Evolutionary conservation across 1,140 invertebrate genomes (phyloP).

Genomic region (Drosophila guanche): DNA sequence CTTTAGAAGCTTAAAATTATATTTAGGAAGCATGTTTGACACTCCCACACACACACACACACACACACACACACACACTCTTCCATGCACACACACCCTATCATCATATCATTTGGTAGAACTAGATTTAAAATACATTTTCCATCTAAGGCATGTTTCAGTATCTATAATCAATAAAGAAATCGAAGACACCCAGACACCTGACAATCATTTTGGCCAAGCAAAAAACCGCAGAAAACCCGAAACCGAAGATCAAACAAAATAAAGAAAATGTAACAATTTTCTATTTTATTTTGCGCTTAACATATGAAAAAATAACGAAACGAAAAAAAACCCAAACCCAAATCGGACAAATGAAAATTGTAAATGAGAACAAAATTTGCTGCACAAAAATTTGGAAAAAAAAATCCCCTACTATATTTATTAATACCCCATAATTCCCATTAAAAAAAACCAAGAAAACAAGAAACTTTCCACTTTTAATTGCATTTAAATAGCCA

Average conservation of each 20-base stretch:
- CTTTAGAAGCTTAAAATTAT: too few species aligned
- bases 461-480: slow-evolving; percentile 8
- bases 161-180: slow-evolving; percentile 5
- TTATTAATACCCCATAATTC: slow-evolving; percentile 17
- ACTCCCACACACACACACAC: slow-evolving; percentile 26
- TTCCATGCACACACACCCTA: slow-evolving; percentile 14
- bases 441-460: background rate
- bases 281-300: slow-evolving; percentile 52
- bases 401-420: slow-evolving; percentile 13
- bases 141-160: slow-evolving; percentile 19
- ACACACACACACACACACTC: slow-evolving; percentile 7
- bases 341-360: slow-evolving; percentile 26
- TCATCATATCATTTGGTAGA: slow-evolving; percentile 10
- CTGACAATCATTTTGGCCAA: slow-evolving; percentile 31
- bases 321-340: slow-evolving; percentile 1
- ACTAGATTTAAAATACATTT: background rate
- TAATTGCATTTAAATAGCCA: slow-evolving; percentile 37
- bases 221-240: slow-evolving; percentile 31
- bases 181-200: background rate
- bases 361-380: slow-evolving; percentile 52
- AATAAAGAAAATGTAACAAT: slow-evolving; percentile 20
- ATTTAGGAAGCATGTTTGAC: background rate
- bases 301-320: slow-evolving; percentile 26
- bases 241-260: slow-evolving; percentile 11
- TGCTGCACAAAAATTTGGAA: slow-evolving; percentile 42